These are phyloP conservation scores for Xerus rutilus DNA, from an alignment of 2,797 vertebrate species.

Conservation along the genomic window DNA sequence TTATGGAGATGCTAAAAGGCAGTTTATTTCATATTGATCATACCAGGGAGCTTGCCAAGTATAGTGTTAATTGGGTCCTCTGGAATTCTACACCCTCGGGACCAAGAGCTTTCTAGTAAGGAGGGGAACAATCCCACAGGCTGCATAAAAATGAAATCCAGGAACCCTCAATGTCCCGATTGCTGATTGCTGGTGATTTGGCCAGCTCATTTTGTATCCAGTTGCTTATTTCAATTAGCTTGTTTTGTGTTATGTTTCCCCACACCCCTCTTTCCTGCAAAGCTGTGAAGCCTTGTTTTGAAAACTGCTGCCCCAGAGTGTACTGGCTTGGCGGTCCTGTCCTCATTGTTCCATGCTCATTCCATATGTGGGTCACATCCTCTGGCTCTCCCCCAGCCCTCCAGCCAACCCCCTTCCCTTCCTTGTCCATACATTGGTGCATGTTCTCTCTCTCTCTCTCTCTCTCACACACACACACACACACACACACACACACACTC, in stretches of 20 bases:
- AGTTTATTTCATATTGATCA: slow-evolving; percentile 88
- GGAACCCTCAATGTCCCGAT: slow-evolving; percentile 31
- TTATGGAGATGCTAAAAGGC: slow-evolving; percentile 84
- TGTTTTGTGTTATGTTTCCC: slow-evolving; percentile 71
- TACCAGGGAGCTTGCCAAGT: slow-evolving; percentile 86
- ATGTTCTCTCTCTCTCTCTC: too few relatives aligned
- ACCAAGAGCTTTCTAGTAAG: slow-evolving; percentile 84
- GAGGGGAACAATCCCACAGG: slow-evolving; percentile 52
- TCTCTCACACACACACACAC: background rate
- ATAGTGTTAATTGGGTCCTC: slow-evolving; percentile 90
- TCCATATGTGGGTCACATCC: slow-evolving; percentile 92
- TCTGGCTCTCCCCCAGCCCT: slow-evolving; percentile 75
- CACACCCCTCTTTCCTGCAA: slow-evolving; percentile 76
- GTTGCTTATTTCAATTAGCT: slow-evolving; percentile 63
- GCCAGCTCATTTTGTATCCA: slow-evolving; percentile 67
- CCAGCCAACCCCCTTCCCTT: background rate
- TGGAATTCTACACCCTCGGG: slow-evolving; percentile 87
- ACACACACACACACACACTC: background rate
- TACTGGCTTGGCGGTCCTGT: slow-evolving; percentile 87
- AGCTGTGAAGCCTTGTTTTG: slow-evolving; percentile 86
- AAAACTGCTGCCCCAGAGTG: slow-evolving; percentile 87
- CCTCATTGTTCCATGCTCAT: slow-evolving; percentile 91
- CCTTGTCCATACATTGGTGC: background rate
- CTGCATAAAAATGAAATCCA: slow-evolving; percentile 82
- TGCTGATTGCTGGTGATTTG: slow-evolving; percentile 75